Base-by-base conservation (phyloP, 2,113 vertebrate species). In the Sylvia atricapilla region DNA sequence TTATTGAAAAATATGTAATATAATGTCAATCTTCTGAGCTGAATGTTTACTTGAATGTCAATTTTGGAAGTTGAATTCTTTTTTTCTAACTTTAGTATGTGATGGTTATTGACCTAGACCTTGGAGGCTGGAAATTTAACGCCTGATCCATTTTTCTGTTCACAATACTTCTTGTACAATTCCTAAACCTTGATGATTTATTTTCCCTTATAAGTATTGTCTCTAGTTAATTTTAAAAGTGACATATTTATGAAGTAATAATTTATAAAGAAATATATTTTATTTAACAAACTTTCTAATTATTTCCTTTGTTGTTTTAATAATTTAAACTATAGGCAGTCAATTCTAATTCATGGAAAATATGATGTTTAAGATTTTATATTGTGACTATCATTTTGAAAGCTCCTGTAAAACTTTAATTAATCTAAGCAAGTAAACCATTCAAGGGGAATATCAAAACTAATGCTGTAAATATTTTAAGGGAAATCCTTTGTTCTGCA, bases 1-100 rank as follows among this genome's bases (percentile, higher is more conserved):
- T 96, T 79, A 49, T 55, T 93, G 83, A 95, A 95, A 50, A 83
- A 90, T 84, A 50, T 70, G 20, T 33, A 92, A 91, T 53, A 94
- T 73, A 93, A 94, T 67, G 39, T 70, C 94, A 86, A 12, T 89
- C 68, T 93, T 91, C 86, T 67, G 27, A 93, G 33, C 5, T 59
- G 31, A 64, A 87, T 62, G 25, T 82, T 85, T 68, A 69, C 28
- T 64, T 94, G 68, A 92, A 63, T 94, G 37, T 83, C 43, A 91
- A 5, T 89, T 92, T 87, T 90, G 22, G 69, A 91, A 73, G 30
- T 14, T 74, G 28, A 87, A 80, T 75, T 89, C 70, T 67, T 16
- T 43, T 93, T 88, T 79, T 70, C 15, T 69, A 43, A 66, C 20
- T 86, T 96, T 24, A 44, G 16, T 39, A 39, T 84, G 39, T 67